Evolutionary conservation across 2,797 vertebrate genomes (phyloP).

Genomic region (Gambelia wislizenii): DNA sequence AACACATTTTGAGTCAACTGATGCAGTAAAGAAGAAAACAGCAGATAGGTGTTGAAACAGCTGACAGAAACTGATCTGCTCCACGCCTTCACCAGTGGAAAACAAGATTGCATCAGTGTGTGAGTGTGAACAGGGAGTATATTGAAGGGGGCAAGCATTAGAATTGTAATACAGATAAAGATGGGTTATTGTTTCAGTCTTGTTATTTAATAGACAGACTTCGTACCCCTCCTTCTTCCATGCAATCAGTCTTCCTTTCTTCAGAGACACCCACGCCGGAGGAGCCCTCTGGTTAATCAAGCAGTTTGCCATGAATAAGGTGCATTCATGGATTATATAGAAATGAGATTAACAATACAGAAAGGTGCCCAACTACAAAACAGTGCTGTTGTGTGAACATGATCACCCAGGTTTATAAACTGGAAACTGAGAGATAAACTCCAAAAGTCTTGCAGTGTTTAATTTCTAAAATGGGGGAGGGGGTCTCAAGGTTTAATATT

Average conservation of each 20-base stretch:
- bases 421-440: not conserved
- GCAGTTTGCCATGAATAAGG: not conserved
- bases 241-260: not conserved
- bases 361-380: not conserved
- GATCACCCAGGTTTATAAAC: not conserved
- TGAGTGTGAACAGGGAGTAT: too few relatives aligned
- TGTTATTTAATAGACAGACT: too few relatives aligned
- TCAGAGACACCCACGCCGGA: not conserved
- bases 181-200: too few relatives aligned
- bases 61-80: too few relatives aligned
- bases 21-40: too few relatives aligned
- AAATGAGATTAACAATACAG: not conserved
- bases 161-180: too few relatives aligned
- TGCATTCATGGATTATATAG: not conserved
- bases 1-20: too few relatives aligned
- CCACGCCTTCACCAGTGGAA: too few relatives aligned
- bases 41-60: too few relatives aligned
- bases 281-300: not conserved
- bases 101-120: too few relatives aligned
- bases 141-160: too few relatives aligned
- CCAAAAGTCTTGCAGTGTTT: not conserved
- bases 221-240: not conserved
- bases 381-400: slow-evolving; percentile 3
- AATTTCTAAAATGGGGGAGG: not conserved
- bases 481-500: not conserved